Evolutionary conservation across 64 coral and sea anemone genomes (phyloP).

Genomic region (Dendrophyllia cribrosa): DNA sequence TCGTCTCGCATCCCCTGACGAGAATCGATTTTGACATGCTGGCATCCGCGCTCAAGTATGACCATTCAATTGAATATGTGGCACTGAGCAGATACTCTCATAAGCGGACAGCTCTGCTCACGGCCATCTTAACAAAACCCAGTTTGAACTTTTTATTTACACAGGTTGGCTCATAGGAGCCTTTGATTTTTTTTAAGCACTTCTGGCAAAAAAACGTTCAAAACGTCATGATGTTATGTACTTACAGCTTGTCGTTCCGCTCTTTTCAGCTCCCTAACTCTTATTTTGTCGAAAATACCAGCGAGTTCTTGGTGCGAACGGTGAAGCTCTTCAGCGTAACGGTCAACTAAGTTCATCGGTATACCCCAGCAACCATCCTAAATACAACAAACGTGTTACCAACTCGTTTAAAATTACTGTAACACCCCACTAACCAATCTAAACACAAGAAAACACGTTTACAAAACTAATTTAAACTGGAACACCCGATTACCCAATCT

Average conservation of each 20-base stretch:
- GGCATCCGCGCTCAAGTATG: no score
- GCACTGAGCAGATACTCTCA: no score
- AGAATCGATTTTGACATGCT: no score
- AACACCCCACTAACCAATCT: slow-evolving; percentile 66
- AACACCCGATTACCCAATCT: slow-evolving; percentile 72
- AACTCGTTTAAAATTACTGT: slow-evolving; percentile 8
- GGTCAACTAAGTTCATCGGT: slow-evolving; percentile 84
- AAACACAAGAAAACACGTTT: not conserved
- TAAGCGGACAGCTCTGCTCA: no score
- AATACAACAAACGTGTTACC: not conserved
- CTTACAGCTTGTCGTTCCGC: slow-evolving; percentile 41
- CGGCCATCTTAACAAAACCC: no score
- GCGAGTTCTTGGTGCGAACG: slow-evolving; percentile 78
- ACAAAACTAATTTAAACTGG: not conserved
- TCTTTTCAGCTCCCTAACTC: slow-evolving; percentile 70
- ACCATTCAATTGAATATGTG: no score
- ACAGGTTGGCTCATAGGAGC: no score
- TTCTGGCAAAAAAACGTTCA: no score
- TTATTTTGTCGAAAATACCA: slow-evolving; percentile 81
- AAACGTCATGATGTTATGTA: not conserved
- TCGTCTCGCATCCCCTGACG: no score
- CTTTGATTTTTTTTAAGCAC: no score
- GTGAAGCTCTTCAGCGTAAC: slow-evolving; percentile 90
- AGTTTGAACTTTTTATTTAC: no score
- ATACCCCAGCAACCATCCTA: slow-evolving; percentile 91